Evolutionary conservation across 2,113 vertebrate genomes (phyloP), one percentile per base, ranked within the genome.

Genomic region (Aviceda subcristata): DNA sequence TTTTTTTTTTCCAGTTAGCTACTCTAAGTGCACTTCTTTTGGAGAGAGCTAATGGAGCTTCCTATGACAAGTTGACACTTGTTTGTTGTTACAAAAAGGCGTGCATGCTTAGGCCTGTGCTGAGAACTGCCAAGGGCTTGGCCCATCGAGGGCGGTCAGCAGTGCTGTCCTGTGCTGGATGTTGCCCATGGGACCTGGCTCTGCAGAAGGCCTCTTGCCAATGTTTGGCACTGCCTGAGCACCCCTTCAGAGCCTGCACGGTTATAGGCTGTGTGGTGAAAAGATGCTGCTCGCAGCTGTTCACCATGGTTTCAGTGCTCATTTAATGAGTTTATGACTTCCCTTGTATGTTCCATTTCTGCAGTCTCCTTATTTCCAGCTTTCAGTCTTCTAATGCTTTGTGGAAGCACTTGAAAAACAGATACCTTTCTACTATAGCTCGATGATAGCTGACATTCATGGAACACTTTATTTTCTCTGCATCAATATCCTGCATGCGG

Each of bases 111-210:
- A 17, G 41, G 21, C n/a, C 55, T 48, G 10, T 68, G 39, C 60
- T 41, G 53, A 39, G 41, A 41, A 48, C 36, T 41, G 30, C 10
- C 26, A 22, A 86, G n/a, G 39, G 41, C 62, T 83, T 39, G 24
- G 20, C 26, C 10, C 7, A 3, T n/a, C 0, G 2, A 12, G n/a
- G 21, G 29, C 63, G 21, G n/a, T 18, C 3, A 3, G 39, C 41
- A 34, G 36, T 43, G 64, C 48, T 38, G 36, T 19, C 38, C 36
- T 50, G 56, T 18, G 63, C 48, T 92, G 84, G 32, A 6, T 34
- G 48, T 48, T 63, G 48, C 50, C 63, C 5, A 7, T 16, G 39
- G 59, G 67, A 34, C 38, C 38, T 20, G 38, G 74, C 39, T 24
- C 39, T 80, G 53, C 39, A 62, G 46, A 67, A 46, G n/a, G 17